These are phyloP conservation scores for Amazona guildingii DNA, from an alignment of 2,113 vertebrate species.

Conservation along the genomic window DNA sequence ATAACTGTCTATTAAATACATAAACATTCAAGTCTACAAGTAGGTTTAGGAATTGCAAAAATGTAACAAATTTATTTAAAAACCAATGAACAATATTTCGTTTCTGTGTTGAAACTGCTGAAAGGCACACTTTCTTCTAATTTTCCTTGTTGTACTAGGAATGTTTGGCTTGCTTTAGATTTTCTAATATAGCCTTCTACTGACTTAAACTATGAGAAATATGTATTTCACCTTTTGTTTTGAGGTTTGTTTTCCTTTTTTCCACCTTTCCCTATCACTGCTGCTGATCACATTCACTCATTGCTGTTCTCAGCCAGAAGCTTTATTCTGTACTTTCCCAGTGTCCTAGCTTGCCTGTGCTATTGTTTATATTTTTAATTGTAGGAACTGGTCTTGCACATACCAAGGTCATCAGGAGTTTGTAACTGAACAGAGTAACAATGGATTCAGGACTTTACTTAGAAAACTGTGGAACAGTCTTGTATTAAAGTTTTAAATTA, in stretches of 20 bases:
- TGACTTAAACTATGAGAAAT: background rate
- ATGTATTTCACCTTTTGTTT: background rate
- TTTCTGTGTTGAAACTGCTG: background rate
- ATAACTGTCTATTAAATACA: background rate
- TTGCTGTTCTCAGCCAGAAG: background rate
- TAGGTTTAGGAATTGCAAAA: background rate
- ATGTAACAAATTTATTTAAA: background rate
- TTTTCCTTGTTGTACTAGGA: background rate
- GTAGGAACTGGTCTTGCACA: background rate
- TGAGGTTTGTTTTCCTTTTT: background rate
- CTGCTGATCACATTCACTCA: background rate
- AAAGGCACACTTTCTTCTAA: background rate
- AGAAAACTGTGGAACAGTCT: background rate
- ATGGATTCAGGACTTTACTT: background rate
- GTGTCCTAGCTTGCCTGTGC: background rate
- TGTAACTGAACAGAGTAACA: background rate
- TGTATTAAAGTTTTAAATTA: background rate
- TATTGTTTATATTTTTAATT: background rate
- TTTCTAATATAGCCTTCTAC: background rate
- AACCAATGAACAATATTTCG: background rate
- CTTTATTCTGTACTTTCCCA: background rate
- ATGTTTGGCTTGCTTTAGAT: background rate
- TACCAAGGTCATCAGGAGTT: background rate
- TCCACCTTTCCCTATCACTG: background rate
- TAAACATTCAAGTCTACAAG: background rate